phyloP scores from a whole-genome alignment of 2,797 vertebrate species.

The Sebastes taczanowskii region DNA sequence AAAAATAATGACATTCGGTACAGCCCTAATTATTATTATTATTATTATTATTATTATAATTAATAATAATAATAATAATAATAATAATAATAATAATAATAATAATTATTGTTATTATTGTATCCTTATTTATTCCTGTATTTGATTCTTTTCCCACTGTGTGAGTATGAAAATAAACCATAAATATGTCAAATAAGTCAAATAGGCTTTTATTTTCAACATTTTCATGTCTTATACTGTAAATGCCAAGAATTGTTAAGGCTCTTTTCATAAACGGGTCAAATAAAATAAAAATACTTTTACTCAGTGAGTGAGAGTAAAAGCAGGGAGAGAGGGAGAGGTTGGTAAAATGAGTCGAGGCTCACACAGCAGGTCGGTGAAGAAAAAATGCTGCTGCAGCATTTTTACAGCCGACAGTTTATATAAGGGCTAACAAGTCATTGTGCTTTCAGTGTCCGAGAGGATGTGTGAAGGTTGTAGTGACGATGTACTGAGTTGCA shows the following conservation, averaged over 20 bases:
- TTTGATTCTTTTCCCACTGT: not conserved
- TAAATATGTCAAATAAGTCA: not conserved
- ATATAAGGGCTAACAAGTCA: constrained; percentile 19
- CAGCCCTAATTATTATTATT: no score
- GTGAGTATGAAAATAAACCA: not conserved
- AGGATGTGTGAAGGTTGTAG: constrained; percentile 33
- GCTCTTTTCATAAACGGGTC: not conserved
- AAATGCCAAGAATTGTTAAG: no score
- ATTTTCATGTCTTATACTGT: no score
- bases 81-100: no score
- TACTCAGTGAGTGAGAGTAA: not conserved
- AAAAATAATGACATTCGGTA: no score
- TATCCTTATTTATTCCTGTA: not conserved
- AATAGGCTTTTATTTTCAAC: not conserved
- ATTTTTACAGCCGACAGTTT: constrained; percentile 28
- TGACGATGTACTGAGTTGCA: not conserved
- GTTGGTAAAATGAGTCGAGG: not conserved
- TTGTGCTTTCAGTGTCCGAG: constrained; percentile 1
- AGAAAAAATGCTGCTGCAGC: constrained; percentile 33
- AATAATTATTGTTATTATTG: not conserved
- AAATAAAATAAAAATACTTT: not conserved
- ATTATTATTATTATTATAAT: no score
- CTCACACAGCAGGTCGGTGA: constrained; percentile 13
- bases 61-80: no score
- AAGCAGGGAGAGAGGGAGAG: not conserved